These are phyloP conservation scores for Lutjanus argentimaculatus DNA, from an alignment of 2,797 vertebrate genomes.

Conservation along the genomic window DNA sequence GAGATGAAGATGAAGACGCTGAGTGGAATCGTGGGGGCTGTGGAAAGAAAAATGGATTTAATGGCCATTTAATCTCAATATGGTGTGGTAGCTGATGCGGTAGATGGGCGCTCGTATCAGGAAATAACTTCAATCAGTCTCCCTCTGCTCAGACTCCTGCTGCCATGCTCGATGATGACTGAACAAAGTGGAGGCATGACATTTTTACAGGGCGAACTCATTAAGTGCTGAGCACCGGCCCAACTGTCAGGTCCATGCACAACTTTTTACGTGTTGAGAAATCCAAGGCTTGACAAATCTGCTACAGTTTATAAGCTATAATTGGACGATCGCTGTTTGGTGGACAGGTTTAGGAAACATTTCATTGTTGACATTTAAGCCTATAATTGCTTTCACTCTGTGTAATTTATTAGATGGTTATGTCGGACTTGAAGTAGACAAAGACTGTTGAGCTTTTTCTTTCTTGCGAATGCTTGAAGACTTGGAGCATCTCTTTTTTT, in stretches of 20 bases:
- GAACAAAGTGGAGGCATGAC: not conserved
- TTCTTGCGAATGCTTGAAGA: not conserved
- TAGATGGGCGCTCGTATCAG: not conserved
- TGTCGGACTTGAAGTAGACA: not conserved
- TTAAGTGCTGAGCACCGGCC: not conserved
- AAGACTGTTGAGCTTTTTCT: not conserved
- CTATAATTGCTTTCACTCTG: not conserved
- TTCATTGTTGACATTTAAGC: not conserved
- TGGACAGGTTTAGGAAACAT: not conserved
- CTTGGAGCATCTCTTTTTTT: not conserved
- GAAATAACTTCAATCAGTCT: slow-evolving; percentile 6
- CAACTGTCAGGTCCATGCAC: not conserved
- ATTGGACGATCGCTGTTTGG: not conserved
- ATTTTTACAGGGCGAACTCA: slow-evolving; percentile 3
- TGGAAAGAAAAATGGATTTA: not conserved
- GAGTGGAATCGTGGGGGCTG: not conserved
- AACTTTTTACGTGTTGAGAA: too few relatives aligned
- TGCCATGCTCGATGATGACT: slow-evolving; percentile 10
- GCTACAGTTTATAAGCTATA: not conserved
- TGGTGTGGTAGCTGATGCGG: not conserved
- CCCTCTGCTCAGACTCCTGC: not conserved
- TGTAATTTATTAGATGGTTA: not conserved
- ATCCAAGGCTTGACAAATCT: not conserved
- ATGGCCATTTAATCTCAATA: slow-evolving; percentile 12
- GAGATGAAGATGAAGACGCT: not conserved